phyloP scores from a whole-genome alignment of 2,797 vertebrate genomes.

The Poecilia picta region DNA sequence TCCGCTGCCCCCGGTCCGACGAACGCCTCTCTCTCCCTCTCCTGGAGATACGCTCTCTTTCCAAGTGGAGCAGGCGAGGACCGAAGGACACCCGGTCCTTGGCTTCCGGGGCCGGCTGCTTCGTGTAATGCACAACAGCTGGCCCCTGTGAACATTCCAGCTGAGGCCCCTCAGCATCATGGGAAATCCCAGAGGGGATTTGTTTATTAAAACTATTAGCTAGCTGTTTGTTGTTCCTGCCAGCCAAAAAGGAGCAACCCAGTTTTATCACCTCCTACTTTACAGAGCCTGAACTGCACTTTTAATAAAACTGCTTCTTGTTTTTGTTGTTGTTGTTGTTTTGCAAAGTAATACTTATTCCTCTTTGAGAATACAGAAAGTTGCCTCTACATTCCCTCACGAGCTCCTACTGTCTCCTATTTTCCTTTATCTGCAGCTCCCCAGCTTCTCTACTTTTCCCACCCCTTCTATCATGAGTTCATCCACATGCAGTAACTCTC shows the following conservation, averaged over 20 bases:
- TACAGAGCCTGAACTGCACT: neutral
- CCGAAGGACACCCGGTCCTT: constrained; percentile 68
- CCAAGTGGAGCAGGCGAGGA: constrained; percentile 63
- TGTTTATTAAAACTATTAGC: constrained; percentile 82
- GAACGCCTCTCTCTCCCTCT: constrained; percentile 50
- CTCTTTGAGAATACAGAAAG: constrained; percentile 35
- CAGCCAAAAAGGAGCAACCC: constrained; percentile 67
- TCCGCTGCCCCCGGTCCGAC: constrained; percentile 35
- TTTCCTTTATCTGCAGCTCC: constrained; percentile 60
- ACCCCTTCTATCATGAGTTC: constrained; percentile 80
- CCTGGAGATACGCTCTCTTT: constrained; percentile 63
- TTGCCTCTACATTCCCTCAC: constrained; percentile 41
- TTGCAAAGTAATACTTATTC: constrained; percentile 25
- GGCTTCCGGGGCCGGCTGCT: constrained; percentile 77
- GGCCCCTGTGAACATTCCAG: constrained; percentile 81
- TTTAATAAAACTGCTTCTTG: constrained; percentile 2
- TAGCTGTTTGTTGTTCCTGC: constrained; percentile 80
- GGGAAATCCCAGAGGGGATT: constrained; percentile 79
- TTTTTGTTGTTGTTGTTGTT: neutral
- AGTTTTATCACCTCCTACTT: constrained; percentile 57
- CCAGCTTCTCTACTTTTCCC: constrained; percentile 57
- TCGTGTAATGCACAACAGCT: constrained; percentile 80
- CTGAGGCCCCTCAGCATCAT: constrained; percentile 78
- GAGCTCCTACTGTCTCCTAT: constrained; percentile 60
- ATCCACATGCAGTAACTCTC: constrained; percentile 86